These are phyloP conservation scores for Conomelus anceps DNA, from an alignment of 2,888 invertebrate species.

Conservation along the genomic window DNA sequence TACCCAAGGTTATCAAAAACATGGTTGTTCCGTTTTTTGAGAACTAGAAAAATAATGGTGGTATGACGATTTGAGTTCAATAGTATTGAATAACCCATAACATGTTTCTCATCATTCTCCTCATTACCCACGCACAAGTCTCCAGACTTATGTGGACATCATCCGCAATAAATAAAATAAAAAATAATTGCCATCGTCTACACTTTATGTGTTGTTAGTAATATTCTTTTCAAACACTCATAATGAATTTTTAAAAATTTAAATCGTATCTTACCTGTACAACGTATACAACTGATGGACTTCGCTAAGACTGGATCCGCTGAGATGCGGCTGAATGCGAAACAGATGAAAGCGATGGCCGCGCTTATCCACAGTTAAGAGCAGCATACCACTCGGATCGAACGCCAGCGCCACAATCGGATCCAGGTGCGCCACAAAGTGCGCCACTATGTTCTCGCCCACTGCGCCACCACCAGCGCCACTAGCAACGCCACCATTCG, in stretches of 20 bases:
- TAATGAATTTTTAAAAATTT: background rate
- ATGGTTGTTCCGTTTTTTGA: no score
- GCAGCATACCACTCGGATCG: slow-evolving; percentile 81
- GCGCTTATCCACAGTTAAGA: slow-evolving; percentile 84
- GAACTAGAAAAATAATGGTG: no score
- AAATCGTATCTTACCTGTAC: slow-evolving; percentile 47
- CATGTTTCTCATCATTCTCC: no score
- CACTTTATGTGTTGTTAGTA: no score
- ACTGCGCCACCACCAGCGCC: background rate
- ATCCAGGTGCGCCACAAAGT: slow-evolving; percentile 81
- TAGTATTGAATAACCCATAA: no score
- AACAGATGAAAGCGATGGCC: slow-evolving; percentile 97
- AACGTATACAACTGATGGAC: slow-evolving; percentile 93
- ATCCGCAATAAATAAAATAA: no score
- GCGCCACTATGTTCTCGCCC: slow-evolving; percentile 64
- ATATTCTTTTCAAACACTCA: no score
- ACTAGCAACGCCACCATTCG: background rate
- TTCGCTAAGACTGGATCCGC: slow-evolving; percentile 76
- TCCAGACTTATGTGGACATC: no score
- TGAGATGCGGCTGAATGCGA: slow-evolving; percentile 86
- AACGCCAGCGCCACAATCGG: slow-evolving; percentile 85
- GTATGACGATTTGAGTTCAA: no score
- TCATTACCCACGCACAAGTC: no score
- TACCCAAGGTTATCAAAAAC: no score
- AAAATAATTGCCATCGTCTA: no score